phyloP scores from a whole-genome alignment of 2,888 invertebrate species.

The Dioctria rufipes region DNA sequence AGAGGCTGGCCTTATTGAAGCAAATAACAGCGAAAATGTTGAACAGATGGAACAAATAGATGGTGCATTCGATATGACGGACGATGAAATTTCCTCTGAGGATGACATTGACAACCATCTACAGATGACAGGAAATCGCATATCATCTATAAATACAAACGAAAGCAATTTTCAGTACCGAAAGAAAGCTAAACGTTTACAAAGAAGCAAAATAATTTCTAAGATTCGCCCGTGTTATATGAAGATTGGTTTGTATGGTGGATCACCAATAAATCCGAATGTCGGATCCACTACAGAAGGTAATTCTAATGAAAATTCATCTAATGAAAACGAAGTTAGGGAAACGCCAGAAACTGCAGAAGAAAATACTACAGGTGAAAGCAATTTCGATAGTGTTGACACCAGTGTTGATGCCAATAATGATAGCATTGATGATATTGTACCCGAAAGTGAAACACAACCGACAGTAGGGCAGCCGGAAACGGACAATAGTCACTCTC shows the following conservation, averaged over 20 bases:
- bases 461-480: neutral
- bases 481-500: slow-evolving; percentile 4
- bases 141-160: neutral
- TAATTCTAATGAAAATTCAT: neutral
- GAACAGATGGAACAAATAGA: slow-evolving; percentile 67
- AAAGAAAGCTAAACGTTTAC: slow-evolving; percentile 38
- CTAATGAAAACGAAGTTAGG: slow-evolving; percentile 15
- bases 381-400: slow-evolving; percentile 8
- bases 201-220: neutral
- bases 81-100: neutral
- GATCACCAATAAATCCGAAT: slow-evolving; percentile 58
- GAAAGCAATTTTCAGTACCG: neutral
- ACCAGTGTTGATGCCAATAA: slow-evolving; percentile 7
- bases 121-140: neutral
- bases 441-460: neutral
- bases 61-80: slow-evolving; percentile 61
- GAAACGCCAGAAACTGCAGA: slow-evolving; percentile 60
- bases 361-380: slow-evolving; percentile 54
- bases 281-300: slow-evolving; percentile 36
- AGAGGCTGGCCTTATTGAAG: slow-evolving; percentile 75
- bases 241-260: slow-evolving; percentile 63
- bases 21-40: slow-evolving; percentile 62
- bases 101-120: neutral
- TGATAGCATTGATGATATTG: slow-evolving; percentile 15
- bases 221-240: slow-evolving; percentile 64